phyloP scores from a whole-genome alignment of 2,888 invertebrate genomes.

The Belgica antarctica region DNA sequence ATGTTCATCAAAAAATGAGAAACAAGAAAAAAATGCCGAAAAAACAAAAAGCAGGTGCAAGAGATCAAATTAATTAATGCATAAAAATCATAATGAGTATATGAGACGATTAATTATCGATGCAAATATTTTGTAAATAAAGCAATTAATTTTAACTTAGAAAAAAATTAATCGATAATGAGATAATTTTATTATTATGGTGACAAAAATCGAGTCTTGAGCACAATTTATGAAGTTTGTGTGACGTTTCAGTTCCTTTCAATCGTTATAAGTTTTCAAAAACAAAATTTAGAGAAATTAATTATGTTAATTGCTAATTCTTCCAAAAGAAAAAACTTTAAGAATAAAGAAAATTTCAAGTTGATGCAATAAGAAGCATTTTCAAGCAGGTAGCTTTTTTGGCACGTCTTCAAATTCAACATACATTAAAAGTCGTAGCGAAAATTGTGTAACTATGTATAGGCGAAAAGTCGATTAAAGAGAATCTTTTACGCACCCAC shows the following conservation, averaged over 20 bases:
- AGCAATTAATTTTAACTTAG: conserved; percentile 39
- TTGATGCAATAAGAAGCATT: conserved; percentile 25
- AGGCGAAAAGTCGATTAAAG: conserved; percentile 19
- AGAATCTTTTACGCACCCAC: conserved; percentile 24
- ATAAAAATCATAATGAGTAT: conserved; percentile 27
- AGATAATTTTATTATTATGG: conserved; percentile 1
- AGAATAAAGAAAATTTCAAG: not conserved
- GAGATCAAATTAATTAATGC: conserved; percentile 29
- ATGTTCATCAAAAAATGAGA: conserved; percentile 2
- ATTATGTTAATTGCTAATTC: conserved; percentile 20
- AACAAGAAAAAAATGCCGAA: conserved; percentile 9
- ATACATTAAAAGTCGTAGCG: conserved; percentile 25
- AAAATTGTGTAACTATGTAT: conserved; percentile 19
- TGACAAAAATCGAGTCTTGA: conserved; percentile 36
- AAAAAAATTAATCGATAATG: conserved; percentile 4
- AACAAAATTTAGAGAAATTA: not conserved
- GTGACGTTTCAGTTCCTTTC: not conserved
- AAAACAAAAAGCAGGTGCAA: conserved; percentile 22
- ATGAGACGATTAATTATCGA: conserved; percentile 20
- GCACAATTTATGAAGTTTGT: conserved; percentile 31
- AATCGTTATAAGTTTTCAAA: not conserved
- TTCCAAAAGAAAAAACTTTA: conserved; percentile 24
- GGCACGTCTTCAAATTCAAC: conserved; percentile 39
- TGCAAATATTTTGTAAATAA: conserved; percentile 42
- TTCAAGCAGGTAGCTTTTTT: conserved; percentile 37